A percentile compares a stretch with the other conserved stretches of the same genome.
These are phyloP conservation scores for Phocides pigmalion DNA, from an alignment of 1,140 invertebrate genomes.

Conservation along the genomic window DNA sequence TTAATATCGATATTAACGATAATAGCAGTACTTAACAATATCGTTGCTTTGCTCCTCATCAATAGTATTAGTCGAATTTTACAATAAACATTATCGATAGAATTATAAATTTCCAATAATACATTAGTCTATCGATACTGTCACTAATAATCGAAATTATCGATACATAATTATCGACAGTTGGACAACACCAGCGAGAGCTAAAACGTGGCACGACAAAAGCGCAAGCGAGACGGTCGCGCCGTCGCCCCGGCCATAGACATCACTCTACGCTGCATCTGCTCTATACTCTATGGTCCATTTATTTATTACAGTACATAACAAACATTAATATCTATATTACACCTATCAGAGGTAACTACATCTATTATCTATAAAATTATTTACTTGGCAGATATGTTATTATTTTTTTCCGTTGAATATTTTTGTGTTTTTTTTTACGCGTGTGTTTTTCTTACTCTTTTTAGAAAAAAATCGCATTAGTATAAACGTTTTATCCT, in stretches of 20 bases:
- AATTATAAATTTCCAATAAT: too few species aligned
- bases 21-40: too few species aligned
- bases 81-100: too few species aligned
- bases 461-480: slow-evolving; percentile 19
- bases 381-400: slow-evolving; percentile 67
- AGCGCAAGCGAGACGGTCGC: slow-evolving; percentile 1
- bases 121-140: too few species aligned
- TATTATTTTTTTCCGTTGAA: slow-evolving; percentile 36
- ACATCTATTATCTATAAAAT: slow-evolving; percentile 48
- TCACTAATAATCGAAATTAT: too few species aligned
- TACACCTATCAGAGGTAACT: slow-evolving; percentile 56
- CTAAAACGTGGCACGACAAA: slow-evolving; percentile 4
- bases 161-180: too few species aligned
- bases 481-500: slow-evolving; percentile 27
- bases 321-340: slow-evolving; percentile 39
- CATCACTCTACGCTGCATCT: not conserved
- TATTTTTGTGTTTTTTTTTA: slow-evolving; percentile 27
- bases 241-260: not conserved
- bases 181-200: too few species aligned
- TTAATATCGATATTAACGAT: too few species aligned
- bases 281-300: slow-evolving; percentile 39
- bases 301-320: slow-evolving; percentile 43
- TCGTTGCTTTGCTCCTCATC: too few species aligned
- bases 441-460: slow-evolving; percentile 17
- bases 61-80: too few species aligned